Conservation (phyloP, 30 jellyfish, hydroid and myxozoan species). For the Turritopsis rubra region DNA sequence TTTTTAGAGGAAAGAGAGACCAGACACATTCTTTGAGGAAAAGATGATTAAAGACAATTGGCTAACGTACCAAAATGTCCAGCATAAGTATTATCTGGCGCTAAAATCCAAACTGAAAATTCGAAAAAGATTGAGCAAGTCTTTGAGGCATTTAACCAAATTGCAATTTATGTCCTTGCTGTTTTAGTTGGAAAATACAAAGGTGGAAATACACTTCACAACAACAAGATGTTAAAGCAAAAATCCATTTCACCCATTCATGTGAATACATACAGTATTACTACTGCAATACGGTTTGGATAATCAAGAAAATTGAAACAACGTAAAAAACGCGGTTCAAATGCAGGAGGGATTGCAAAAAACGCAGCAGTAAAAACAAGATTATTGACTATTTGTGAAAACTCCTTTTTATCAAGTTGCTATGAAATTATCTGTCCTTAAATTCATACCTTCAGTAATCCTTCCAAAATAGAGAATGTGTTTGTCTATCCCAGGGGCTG, state of each 20-base stretch:
- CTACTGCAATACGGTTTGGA: background rate
- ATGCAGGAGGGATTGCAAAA: background rate
- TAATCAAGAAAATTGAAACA: background rate
- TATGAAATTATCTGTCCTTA: background rate
- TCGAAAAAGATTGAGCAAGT: background rate
- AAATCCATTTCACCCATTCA: background rate
- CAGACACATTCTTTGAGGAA: background rate
- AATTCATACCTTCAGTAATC: background rate
- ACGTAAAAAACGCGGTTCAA: background rate
- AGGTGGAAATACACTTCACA: background rate
- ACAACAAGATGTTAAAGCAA: background rate
- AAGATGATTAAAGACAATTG: background rate
- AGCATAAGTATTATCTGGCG: background rate
- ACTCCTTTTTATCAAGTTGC: background rate
- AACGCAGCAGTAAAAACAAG: background rate
- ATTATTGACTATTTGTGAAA: background rate
- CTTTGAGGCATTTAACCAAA: background rate
- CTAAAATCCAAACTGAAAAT: background rate
- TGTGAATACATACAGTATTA: background rate
- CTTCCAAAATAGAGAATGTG: background rate
- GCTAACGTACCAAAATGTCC: background rate
- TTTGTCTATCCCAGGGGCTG: too few relatives aligned
- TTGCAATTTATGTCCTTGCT: background rate
- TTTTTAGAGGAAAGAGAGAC: background rate
- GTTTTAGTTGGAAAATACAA: background rate